phyloP scores from a whole-genome alignment of 2,113 vertebrate species.

The Campylorhamphus procurvoides region DNA sequence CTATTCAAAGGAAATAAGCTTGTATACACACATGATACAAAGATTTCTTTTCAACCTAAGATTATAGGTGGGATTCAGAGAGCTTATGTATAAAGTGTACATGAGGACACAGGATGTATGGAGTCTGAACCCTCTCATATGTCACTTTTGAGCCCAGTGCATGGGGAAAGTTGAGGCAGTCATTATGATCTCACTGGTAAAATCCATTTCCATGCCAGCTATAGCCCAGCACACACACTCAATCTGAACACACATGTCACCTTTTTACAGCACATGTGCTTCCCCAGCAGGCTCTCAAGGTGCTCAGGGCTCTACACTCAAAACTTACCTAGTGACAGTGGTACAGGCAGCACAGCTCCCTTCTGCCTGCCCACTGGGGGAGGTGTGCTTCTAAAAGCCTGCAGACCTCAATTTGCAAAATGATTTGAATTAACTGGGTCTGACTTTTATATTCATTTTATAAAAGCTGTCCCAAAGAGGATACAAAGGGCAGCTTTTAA shows the following conservation, averaged over 20 bases:
- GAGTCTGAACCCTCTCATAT: neutral
- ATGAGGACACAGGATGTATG: neutral
- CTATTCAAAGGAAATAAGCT: neutral
- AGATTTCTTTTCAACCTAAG: neutral
- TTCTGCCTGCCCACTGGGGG: neutral
- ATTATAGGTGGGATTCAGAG: neutral
- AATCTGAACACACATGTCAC: neutral
- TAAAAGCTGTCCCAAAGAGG: neutral
- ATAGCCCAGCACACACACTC: neutral
- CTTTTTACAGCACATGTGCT: neutral
- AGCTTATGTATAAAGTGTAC: neutral
- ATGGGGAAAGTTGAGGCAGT: neutral
- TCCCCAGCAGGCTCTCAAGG: neutral
- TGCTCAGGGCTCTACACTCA: neutral
- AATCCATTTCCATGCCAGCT: neutral
- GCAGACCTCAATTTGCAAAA: neutral
- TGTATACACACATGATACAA: neutral
- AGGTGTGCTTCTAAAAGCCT: neutral
- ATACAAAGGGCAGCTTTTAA: neutral
- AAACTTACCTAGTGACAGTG: accelerated
- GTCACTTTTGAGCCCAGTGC: neutral
- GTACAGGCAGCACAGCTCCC: neutral
- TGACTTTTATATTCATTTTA: neutral
- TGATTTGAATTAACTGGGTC: neutral
- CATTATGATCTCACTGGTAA: neutral